phyloP scores from a whole-genome alignment of 2,113 vertebrate species.

The Anoura caudifer region DNA sequence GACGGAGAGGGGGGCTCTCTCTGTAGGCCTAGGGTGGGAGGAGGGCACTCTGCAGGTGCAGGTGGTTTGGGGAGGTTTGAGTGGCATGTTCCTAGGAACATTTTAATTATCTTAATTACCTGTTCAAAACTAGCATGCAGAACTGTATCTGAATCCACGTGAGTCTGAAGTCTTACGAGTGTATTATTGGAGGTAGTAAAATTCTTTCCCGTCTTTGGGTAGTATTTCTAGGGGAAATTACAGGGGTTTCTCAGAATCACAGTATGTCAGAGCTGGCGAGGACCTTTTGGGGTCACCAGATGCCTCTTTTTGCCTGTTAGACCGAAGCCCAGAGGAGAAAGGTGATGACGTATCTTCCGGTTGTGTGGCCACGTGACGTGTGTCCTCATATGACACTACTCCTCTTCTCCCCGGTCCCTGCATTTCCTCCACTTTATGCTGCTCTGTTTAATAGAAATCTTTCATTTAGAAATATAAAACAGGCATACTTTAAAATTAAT shows the following conservation, averaged over 20 bases:
- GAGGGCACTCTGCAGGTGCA: neutral
- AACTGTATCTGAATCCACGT: neutral
- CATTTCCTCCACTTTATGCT: neutral
- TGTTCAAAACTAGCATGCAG: neutral
- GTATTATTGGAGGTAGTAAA: neutral
- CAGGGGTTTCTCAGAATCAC: neutral
- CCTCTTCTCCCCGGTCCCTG: neutral
- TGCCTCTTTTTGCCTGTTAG: neutral
- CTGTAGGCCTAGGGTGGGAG: neutral
- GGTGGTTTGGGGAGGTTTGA: neutral
- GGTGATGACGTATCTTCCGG: neutral
- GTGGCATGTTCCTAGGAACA: neutral
- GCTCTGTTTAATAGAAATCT: neutral
- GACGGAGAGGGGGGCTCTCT: neutral
- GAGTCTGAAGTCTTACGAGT: neutral
- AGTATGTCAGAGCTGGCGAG: neutral
- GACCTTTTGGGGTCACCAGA: neutral
- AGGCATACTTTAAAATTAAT: neutral
- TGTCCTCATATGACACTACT: accelerated
- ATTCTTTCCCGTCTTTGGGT: neutral
- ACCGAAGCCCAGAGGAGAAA: neutral
- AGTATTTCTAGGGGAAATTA: neutral
- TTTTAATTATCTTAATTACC: neutral
- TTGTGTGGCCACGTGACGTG: neutral
- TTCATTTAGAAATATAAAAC: neutral